These are phyloP conservation scores for Xestia ashworthii DNA, from an alignment of 2,888 invertebrate species.

Conservation along the genomic window DNA sequence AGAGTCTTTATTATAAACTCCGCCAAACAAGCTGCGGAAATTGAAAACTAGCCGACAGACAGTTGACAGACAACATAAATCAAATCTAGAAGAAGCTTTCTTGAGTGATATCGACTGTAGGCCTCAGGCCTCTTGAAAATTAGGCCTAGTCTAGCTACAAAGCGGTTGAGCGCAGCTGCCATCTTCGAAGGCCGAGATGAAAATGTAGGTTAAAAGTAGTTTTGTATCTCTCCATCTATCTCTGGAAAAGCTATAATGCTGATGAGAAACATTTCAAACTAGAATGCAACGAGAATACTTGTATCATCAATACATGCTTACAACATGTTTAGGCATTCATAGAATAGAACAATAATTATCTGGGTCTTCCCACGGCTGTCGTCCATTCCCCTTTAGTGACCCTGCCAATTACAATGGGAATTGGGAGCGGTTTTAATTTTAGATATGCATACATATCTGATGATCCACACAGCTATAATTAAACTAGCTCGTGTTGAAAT, in stretches of 20 bases:
- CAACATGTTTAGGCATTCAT: constrained; percentile 51
- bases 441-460: constrained; percentile 50
- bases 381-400: constrained; percentile 66
- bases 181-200: constrained; percentile 63
- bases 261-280: constrained; percentile 9
- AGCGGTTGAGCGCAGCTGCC: constrained; percentile 67
- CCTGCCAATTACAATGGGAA: constrained; percentile 70
- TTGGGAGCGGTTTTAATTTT: constrained; percentile 60
- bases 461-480: constrained; percentile 15
- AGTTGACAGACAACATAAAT: constrained; percentile 54
- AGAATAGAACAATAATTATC: constrained; percentile 75
- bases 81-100: constrained; percentile 42
- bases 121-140: constrained; percentile 55
- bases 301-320: constrained; percentile 61
- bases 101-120: constrained; percentile 53
- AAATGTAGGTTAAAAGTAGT: constrained; percentile 75
- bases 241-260: constrained; percentile 24
- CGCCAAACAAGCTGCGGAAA: constrained; percentile 28
- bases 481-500: constrained; percentile 34
- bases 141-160: constrained; percentile 53
- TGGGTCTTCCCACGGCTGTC: constrained; percentile 77
- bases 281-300: constrained; percentile 33
- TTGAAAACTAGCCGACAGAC: constrained; percentile 37
- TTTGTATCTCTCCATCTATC: constrained; percentile 57
- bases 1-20: constrained; percentile 31